These are phyloP conservation scores for Labeo calbasu DNA, from an alignment of 2,797 vertebrate species.

Conservation along the genomic window DNA sequence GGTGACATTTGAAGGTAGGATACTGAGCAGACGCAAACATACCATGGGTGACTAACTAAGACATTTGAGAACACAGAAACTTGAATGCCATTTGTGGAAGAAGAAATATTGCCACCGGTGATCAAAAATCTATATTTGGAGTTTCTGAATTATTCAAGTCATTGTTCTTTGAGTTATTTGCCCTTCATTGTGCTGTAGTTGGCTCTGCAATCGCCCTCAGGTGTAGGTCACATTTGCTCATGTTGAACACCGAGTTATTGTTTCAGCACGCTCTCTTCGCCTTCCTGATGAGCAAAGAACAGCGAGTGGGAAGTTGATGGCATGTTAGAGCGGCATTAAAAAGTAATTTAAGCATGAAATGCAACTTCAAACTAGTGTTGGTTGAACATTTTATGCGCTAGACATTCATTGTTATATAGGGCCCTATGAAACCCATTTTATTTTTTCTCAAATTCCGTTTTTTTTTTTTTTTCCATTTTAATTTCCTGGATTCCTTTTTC, in stretches of 20 bases:
- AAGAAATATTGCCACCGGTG: conserved; percentile 57
- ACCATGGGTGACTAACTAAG: conserved; percentile 65
- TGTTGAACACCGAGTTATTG: conserved; percentile 1
- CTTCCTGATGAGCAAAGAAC: neutral
- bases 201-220: conserved; percentile 26
- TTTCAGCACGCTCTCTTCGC: neutral
- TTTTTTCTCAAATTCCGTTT: too few relatives aligned
- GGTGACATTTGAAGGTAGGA: conserved; percentile 63
- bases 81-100: conserved; percentile 47
- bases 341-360: conserved; percentile 16
- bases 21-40: conserved; percentile 54
- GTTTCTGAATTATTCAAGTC: conserved; percentile 56
- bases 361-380: neutral
- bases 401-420: neutral
- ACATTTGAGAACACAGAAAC: conserved; percentile 62
- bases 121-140: conserved; percentile 58
- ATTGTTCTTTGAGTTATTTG: conserved; percentile 63
- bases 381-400: neutral
- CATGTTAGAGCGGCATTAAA: conserved; percentile 9
- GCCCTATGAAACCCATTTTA: too few relatives aligned
- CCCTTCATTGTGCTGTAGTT: conserved; percentile 36
- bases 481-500: too few relatives aligned
- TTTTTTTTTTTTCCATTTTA: too few relatives aligned
- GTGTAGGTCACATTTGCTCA: conserved; percentile 34
- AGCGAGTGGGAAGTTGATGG: conserved; percentile 20